These are phyloP conservation scores for Tympanoctomys barrerae DNA, from an alignment of 2,797 vertebrate genomes.

Conservation along the genomic window DNA sequence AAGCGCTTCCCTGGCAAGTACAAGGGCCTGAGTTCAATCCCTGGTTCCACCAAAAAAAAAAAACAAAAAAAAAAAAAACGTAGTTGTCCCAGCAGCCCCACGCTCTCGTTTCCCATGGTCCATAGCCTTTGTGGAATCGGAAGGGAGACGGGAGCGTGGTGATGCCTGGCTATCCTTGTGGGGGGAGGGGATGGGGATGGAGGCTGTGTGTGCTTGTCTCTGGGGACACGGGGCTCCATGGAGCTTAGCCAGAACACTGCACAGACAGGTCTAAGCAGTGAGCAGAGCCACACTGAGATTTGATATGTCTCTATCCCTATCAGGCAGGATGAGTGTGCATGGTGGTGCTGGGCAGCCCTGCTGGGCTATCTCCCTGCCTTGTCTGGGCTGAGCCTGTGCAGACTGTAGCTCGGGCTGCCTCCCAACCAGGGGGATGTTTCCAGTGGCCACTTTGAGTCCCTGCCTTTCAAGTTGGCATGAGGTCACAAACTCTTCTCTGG, in stretches of 20 bases:
- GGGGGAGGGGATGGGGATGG: no score
- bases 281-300: neutral
- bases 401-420: neutral
- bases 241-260: neutral
- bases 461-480: neutral
- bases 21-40: no score
- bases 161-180: neutral
- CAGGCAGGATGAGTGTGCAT: no score
- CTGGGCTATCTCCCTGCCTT: no score
- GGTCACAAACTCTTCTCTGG: neutral
- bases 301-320: neutral
- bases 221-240: neutral
- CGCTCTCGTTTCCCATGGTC: neutral
- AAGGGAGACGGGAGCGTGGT: neutral
- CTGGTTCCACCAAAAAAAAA: no score
- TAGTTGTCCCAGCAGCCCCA: constrained; percentile 87
- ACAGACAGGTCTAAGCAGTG: neutral
- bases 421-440: neutral
- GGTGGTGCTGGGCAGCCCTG: no score
- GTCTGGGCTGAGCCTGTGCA: neutral
- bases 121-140: neutral
- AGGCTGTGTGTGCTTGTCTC: neutral
- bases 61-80: constrained; percentile 76
- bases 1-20: no score
- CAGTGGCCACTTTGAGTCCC: neutral